These are phyloP conservation scores for Sinosuthora webbiana DNA, from an alignment of 2,113 vertebrate species.

Conservation along the genomic window DNA sequence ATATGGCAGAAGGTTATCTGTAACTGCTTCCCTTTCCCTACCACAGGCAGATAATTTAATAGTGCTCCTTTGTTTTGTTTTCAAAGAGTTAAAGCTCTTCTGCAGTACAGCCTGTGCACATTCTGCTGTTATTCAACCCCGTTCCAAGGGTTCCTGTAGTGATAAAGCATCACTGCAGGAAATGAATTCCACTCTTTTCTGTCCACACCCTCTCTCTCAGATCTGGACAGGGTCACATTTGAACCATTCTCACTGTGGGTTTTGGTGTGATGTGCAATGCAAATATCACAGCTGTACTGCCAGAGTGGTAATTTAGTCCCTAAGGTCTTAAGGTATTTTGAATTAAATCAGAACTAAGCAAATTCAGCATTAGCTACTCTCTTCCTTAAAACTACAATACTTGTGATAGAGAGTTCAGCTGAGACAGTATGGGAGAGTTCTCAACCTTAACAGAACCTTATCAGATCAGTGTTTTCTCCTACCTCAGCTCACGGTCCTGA, in stretches of 20 bases:
- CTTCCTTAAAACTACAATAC: not conserved
- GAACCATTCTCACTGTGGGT: not conserved
- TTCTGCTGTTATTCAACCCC: not conserved
- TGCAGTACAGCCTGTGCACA: not conserved
- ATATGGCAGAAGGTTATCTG: not conserved
- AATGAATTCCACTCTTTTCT: not conserved
- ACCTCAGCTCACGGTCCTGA: conserved; percentile 2
- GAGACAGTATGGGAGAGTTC: not conserved
- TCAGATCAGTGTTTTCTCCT: not conserved
- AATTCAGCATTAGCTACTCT: not conserved
- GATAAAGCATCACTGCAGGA: conserved; percentile 5
- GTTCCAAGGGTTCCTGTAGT: not conserved
- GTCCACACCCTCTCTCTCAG: not conserved
- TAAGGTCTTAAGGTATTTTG: not conserved
- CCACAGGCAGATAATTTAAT: not conserved
- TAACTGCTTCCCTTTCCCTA: not conserved
- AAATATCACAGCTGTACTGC: not conserved
- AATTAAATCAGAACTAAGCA: not conserved
- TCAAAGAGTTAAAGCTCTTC: not conserved
- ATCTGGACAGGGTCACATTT: not conserved
- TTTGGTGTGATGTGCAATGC: not conserved
- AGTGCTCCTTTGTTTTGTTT: conserved; percentile 32
- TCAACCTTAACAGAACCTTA: conserved; percentile 36
- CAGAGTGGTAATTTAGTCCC: not conserved
- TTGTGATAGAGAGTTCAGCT: not conserved